Evolutionary conservation across 2,888 invertebrate genomes (phyloP), one percentile per base, ranked within the genome.

Genomic region (Ormia ochracea): DNA sequence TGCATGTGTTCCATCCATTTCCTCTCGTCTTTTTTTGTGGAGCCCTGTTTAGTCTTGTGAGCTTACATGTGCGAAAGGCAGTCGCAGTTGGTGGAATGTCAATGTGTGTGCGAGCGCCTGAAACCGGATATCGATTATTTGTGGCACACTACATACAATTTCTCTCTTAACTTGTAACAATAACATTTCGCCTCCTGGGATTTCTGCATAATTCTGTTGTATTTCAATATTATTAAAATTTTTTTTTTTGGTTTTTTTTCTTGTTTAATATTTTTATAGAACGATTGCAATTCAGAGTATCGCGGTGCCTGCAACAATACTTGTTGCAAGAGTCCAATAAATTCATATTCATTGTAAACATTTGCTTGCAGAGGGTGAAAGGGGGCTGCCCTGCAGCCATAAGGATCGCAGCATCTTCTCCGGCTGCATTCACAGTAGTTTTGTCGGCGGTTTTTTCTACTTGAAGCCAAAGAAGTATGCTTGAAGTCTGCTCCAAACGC

Each of bases 51-150:
- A n/a, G 12, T 1, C 14, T 14, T 17, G 2, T 36, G 6, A 21
- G 4, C 38, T 7, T 36, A 4, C 4, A 1, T 48, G 9, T 17
- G 4, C 21, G 7, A 10, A 10, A 38, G 12, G 26, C 17, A 7
- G n/a, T 33, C 4, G n/a, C n/a, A n/a, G 26, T 14, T 14, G 43
- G 28, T 36, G 14, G 17, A 9, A 19, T 52, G 33, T 1, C 26
- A 1, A 4, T 26, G 14, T 41, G 26, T 14, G 14, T 38, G 28
- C 14, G n/a, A 38, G 41, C 50, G 26, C 38, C n/a, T 48, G 5
- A 33, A 41, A 50, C 69, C 76, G 76, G 76, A 77, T 77, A 77
- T 77, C 41, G 76, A 77, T 77, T 70, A 63, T 56, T 59, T 77
- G 45, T 48, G n/a, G 19, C 17, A 38, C 59, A 61, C 5, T 14